These are phyloP conservation scores for Enteromius trimaculatus DNA, from an alignment of 2,797 vertebrate genomes.

Conservation along the genomic window DNA sequence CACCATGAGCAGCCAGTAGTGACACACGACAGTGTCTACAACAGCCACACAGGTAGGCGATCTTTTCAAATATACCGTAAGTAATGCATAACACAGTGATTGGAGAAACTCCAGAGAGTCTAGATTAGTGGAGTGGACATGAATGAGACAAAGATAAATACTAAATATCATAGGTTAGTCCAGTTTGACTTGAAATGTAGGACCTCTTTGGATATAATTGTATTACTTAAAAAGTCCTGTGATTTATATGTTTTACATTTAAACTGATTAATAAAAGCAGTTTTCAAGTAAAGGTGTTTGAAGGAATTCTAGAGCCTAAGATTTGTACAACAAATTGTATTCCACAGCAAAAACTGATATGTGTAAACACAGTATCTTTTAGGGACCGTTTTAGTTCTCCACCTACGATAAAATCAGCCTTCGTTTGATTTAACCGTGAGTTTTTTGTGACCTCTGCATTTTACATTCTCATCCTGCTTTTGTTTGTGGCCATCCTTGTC, in stretches of 20 bases:
- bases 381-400: neutral
- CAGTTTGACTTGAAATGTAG: neutral
- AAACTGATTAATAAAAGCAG: neutral
- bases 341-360: neutral
- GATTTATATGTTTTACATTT: neutral
- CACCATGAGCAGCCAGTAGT: constrained; percentile 61
- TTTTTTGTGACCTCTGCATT: constrained; percentile 32
- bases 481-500: constrained; percentile 51
- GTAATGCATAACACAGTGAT: neutral
- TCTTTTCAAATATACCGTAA: neutral
- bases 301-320: neutral
- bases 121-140: constrained; percentile 29
- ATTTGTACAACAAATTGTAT: neutral
- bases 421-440: constrained; percentile 26
- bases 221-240: neutral
- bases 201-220: neutral
- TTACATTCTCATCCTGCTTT: constrained; percentile 47
- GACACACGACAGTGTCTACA: constrained; percentile 54
- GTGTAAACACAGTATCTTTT: constrained; percentile 1
- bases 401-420: constrained; percentile 19
- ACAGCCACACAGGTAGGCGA: constrained; percentile 67
- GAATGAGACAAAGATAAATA: neutral
- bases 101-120: neutral
- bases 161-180: constrained; percentile 8
- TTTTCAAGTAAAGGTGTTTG: neutral